Evolutionary conservation across 2,113 vertebrate genomes (phyloP), one percentile per base, ranked within the genome.

Genomic region (Cyphomyrus plagiostoma): DNA sequence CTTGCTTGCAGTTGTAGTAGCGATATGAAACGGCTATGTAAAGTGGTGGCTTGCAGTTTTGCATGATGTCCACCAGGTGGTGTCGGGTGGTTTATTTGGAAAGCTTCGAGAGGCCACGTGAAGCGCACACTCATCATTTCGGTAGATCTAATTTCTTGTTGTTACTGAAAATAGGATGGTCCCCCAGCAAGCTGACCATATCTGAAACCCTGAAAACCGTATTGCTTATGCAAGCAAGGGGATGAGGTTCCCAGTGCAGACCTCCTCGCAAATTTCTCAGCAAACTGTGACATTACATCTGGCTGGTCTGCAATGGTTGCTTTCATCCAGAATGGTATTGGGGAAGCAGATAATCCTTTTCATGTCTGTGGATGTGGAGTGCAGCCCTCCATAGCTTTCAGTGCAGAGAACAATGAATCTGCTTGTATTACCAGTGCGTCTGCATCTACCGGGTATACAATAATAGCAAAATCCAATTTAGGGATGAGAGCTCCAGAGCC

Each of bases 121-220:
- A 1, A 92, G 88, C 88, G 91, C 95, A 89, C 92, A 93, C 90
- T 94, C 92, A 94, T 92, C 93, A 91, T 92, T 93, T 93, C 83
- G 90, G 86, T 88, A 91, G 92, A 94, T 95, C 93, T 91, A 45
- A 91, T 94, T 95, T 95, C 94, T 92, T 89, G 92, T 93, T 92
- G 90, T 89, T 92, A 91, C 95, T 93, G 92, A 94, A 94, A 95
- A 95, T 95, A 95, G 93, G 91, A 92, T 90, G 90, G 50, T 91
- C 84, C 90, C 89, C 84, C 39, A 45, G 26, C 89, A 92, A 83
- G 88, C 90, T 84, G 88, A 89, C 90, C 91, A 89, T 92, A 93
- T 94, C 91, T 90, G 90, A 92, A 90, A 90, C 92, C 77, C 48
- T 48, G 88, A 66, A 70, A 89, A 89, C 91, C 91, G 89, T 90